A percentile compares a stretch with the other conserved stretches of the same genome.
Conservation (phyloP, 2,888 invertebrate genomes). For the Abrostola tripartita region DNA sequence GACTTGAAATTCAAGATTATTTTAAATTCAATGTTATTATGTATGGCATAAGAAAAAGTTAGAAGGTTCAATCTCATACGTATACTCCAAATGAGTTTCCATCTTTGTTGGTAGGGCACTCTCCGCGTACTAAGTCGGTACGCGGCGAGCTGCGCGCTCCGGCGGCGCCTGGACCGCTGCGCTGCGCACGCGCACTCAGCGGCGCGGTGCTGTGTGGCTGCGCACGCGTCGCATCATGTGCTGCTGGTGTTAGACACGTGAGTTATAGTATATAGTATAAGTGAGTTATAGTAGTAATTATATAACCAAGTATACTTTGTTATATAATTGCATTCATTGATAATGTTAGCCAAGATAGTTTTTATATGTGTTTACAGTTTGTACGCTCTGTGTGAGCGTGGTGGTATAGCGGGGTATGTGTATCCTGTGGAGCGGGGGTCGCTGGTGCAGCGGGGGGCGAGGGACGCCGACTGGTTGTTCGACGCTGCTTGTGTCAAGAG, state of each 20-base stretch:
- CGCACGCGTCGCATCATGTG: conserved; percentile 79
- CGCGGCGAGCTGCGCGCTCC: conserved; percentile 66
- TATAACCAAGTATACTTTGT: not conserved
- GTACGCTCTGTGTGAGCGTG: conserved; percentile 67
- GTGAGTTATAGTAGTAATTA: no score
- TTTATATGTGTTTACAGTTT: conserved; percentile 59
- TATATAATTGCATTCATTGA: not conserved
- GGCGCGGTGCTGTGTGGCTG: conserved; percentile 65
- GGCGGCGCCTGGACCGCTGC: conserved; percentile 72
- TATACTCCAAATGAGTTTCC: no score
- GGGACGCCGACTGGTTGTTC: conserved; percentile 72
- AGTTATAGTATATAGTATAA: no score
- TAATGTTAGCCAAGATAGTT: not conserved
- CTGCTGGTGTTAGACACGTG: conserved; percentile 79
- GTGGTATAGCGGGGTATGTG: conserved; percentile 74
- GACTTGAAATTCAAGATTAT: no score
- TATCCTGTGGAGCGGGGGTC: conserved; percentile 68
- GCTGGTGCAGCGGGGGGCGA: conserved; percentile 70
- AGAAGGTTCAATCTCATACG: no score
- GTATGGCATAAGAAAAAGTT: no score
- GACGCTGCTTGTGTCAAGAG: conserved; percentile 74
- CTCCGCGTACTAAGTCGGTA: conserved; percentile 78
- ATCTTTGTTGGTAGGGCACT: conserved; percentile 67
- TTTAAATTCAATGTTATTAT: no score
- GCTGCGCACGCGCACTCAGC: conserved; percentile 60